Percentiles rank a stretch among this genome's conserved stretches.
These are phyloP conservation scores for Apodemia mormo DNA, from an alignment of 2,888 invertebrate genomes.

Conservation along the genomic window DNA sequence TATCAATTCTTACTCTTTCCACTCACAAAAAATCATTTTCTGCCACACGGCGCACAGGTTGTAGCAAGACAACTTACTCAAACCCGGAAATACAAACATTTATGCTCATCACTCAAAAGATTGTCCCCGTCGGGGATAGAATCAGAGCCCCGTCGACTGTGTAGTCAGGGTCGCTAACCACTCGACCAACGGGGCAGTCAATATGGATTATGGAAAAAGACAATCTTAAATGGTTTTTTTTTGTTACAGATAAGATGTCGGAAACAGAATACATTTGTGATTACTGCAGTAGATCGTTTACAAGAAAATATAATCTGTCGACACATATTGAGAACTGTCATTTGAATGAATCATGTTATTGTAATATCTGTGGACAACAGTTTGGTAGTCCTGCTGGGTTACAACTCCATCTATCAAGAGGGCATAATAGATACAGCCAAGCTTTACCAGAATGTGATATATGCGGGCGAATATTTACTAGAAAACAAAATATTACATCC, in stretches of 20 bases:
- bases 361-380: constrained; percentile 56
- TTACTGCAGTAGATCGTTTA: constrained; percentile 60
- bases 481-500: constrained; percentile 65
- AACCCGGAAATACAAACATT: too few relatives aligned
- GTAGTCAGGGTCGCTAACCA: too few relatives aligned
- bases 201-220: background rate
- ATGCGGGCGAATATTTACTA: constrained; percentile 62
- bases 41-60: too few relatives aligned
- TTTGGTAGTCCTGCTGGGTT: constrained; percentile 59
- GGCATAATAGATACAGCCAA: constrained; percentile 57
- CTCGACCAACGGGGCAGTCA: too few relatives aligned
- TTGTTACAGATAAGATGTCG: background rate
- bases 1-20: too few relatives aligned
- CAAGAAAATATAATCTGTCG: constrained; percentile 63
- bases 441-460: constrained; percentile 64
- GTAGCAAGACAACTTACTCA: too few relatives aligned
- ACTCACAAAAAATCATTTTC: too few relatives aligned
- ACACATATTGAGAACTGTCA: constrained; percentile 68
- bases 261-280: constrained; percentile 53
- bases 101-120: too few relatives aligned
- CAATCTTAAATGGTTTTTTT: background rate
- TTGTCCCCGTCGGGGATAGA: too few relatives aligned
- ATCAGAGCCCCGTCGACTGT: too few relatives aligned
- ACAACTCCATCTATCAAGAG: constrained; percentile 52
- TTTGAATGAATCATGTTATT: constrained; percentile 51